phyloP scores from a whole-genome alignment of 2,113 vertebrate genomes.

The Oriolus oriolus region DNA sequence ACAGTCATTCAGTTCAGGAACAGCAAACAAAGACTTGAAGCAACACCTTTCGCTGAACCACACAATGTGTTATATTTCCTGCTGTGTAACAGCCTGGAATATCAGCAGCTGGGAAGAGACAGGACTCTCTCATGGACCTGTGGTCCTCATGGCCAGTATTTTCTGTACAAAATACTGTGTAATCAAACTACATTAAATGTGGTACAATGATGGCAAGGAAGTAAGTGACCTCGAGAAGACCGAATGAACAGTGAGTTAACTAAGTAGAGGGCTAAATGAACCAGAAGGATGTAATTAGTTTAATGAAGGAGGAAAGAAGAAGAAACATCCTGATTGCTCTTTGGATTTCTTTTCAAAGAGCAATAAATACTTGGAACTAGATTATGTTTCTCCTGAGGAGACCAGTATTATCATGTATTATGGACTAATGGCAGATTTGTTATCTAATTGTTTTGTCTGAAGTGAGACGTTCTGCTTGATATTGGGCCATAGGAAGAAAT shows the following conservation, averaged over 20 bases:
- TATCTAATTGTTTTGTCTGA: neutral
- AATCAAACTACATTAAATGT: neutral
- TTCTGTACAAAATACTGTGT: neutral
- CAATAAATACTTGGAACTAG: neutral
- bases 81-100: neutral
- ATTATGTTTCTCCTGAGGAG: neutral
- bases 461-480: neutral
- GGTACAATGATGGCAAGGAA: neutral
- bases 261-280: neutral
- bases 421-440: neutral
- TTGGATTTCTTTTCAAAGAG: neutral
- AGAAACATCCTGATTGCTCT: neutral
- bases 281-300: neutral
- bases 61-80: rapidly evolving
- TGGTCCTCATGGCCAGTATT: neutral
- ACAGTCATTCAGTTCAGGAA: neutral
- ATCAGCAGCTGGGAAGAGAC: neutral
- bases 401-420: neutral
- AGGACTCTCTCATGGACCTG: neutral
- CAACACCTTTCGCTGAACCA: neutral
- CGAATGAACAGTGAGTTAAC: neutral
- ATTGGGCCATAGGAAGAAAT: neutral
- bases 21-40: neutral
- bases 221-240: neutral
- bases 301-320: neutral